Evolutionary conservation across 2,797 vertebrate species (phyloP).

Genomic region (Ciconia nigra): DNA sequence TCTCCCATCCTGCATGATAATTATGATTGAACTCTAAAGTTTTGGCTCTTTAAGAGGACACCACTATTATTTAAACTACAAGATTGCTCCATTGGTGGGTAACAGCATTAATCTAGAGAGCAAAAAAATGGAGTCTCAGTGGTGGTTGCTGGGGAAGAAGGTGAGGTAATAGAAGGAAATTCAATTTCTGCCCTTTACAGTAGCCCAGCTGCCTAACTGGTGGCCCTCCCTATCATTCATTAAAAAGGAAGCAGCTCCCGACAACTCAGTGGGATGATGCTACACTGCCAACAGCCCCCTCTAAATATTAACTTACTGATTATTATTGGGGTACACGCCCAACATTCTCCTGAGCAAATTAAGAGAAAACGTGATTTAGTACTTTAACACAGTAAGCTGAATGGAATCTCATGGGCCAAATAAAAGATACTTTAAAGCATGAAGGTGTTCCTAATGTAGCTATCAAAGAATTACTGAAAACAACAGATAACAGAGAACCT

Average conservation of each 20-base stretch:
- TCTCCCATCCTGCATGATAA: neutral
- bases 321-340: neutral
- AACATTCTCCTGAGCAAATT: neutral
- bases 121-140: neutral
- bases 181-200: neutral
- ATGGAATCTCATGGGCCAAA: neutral
- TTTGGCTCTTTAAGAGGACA: neutral
- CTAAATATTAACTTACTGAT: neutral
- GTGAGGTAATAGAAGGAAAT: neutral
- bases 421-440: neutral
- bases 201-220: neutral
- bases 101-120: neutral
- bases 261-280: neutral
- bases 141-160: neutral
- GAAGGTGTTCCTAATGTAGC: neutral
- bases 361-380: neutral
- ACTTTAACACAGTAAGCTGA: neutral
- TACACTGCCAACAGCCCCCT: neutral
- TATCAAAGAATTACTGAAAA: neutral
- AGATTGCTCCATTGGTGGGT: neutral
- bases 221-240: neutral
- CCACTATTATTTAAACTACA: neutral
- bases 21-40: neutral
- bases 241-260: neutral
- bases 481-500: neutral